phyloP scores from a whole-genome alignment of 2,113 vertebrate genomes.

The Ceyx cyanopectus region DNA sequence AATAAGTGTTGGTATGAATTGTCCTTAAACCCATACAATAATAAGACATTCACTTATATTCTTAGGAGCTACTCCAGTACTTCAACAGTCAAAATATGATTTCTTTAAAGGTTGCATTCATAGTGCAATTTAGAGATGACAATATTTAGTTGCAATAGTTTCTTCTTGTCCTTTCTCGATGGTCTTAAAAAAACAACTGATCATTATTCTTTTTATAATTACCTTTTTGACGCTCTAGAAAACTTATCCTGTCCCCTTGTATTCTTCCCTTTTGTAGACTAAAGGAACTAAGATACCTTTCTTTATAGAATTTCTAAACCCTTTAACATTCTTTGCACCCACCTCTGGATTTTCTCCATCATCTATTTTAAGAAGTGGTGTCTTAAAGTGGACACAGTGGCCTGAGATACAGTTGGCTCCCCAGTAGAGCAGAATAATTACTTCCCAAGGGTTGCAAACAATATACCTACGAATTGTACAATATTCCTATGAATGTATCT shows the following conservation, averaged over 20 bases:
- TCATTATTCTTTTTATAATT: neutral
- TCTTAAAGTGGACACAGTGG: neutral
- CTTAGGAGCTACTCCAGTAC: neutral
- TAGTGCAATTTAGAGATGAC: neutral
- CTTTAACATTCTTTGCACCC: neutral
- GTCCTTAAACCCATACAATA: neutral
- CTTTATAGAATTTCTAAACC: neutral
- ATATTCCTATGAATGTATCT: neutral
- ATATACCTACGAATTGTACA: neutral
- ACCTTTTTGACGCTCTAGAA: neutral
- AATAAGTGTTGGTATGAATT: neutral
- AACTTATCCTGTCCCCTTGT: neutral
- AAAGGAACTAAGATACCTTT: neutral
- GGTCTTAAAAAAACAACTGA: neutral
- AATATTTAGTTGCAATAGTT: neutral
- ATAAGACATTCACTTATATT: neutral
- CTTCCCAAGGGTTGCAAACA: neutral
- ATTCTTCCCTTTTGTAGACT: neutral
- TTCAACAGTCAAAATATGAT: neutral
- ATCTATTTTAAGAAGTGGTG: neutral
- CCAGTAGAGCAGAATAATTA: neutral
- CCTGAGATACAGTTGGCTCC: neutral
- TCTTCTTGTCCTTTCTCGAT: neutral
- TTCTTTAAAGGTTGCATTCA: neutral
- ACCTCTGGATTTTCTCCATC: neutral